Evolutionary conservation across 2,113 vertebrate genomes (phyloP).

Genomic region (Lepus timidus): DNA sequence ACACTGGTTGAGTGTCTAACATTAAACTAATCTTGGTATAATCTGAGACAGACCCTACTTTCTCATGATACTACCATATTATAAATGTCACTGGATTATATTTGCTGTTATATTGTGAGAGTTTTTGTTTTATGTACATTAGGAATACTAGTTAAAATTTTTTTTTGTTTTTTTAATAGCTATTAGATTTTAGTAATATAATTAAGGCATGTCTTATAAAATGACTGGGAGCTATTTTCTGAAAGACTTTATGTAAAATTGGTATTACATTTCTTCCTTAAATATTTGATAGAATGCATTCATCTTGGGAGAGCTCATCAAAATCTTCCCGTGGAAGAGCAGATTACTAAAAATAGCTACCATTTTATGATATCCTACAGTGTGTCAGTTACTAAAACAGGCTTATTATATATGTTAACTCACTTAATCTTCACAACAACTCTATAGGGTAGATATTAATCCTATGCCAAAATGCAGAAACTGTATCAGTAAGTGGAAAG

Average conservation of each 20-base stretch:
- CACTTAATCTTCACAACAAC: neutral
- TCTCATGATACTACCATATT: neutral
- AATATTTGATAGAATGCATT: neutral
- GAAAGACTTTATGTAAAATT: neutral
- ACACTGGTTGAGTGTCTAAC: neutral
- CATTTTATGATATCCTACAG: neutral
- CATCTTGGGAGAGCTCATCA: neutral
- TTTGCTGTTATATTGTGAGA: constrained; percentile 18
- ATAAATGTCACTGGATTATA: neutral
- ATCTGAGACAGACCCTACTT: neutral
- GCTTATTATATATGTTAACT: neutral
- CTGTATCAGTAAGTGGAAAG: neutral
- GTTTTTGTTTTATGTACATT: neutral
- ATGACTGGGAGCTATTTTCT: neutral
- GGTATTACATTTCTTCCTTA: neutral
- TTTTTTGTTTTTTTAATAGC: constrained; percentile 16
- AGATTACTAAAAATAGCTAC: neutral
- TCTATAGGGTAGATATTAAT: neutral
- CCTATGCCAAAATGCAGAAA: neutral
- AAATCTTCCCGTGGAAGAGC: neutral
- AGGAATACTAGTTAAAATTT: neutral
- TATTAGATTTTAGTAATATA: neutral
- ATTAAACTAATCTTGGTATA: neutral
- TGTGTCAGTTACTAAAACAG: neutral
- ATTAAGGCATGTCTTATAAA: neutral